A percentile compares a stretch with the other conserved stretches of the same genome.
Conservation (phyloP, 2,888 invertebrate species). For the Portevinia maculata region DNA sequence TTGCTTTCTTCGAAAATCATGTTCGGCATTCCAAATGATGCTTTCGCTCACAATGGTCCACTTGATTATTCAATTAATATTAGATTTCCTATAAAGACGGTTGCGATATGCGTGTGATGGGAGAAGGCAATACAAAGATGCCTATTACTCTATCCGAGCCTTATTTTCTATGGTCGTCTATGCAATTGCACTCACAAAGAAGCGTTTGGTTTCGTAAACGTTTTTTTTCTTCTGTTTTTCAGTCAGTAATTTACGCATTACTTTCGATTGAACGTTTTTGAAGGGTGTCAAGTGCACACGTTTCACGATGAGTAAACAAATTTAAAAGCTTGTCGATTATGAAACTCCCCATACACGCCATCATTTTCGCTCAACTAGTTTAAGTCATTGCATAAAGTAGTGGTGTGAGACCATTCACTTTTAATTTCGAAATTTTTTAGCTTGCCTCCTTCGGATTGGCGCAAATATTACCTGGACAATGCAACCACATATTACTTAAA, state of each 20-base stretch:
- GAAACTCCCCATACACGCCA: too few species aligned
- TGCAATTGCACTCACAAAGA: slow-evolving; percentile 35
- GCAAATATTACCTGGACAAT: not conserved
- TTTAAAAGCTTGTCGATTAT: not conserved
- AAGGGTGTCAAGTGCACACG: not conserved
- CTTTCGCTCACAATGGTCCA: slow-evolving; percentile 21
- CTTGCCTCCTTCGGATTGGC: not conserved
- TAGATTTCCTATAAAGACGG: slow-evolving; percentile 12
- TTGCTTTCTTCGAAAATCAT: too few species aligned
- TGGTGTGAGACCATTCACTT: not conserved
- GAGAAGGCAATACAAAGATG: not conserved
- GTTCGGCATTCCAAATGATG: too few species aligned
- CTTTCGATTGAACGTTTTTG: slow-evolving; percentile 14
- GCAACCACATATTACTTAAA: slow-evolving; percentile 24
- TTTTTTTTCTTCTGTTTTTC: too few species aligned
- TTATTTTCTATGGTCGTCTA: slow-evolving; percentile 40
- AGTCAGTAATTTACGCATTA: slow-evolving; percentile 10
- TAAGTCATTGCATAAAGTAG: not conserved
- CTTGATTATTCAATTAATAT: slow-evolving; percentile 70
- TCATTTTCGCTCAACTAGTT: too few species aligned
- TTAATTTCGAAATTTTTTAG: too few species aligned
- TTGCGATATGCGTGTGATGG: not conserved
- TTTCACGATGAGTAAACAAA: not conserved
- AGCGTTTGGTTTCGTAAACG: not conserved
- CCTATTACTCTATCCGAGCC: slow-evolving; percentile 1